phyloP scores from a whole-genome alignment of 2,797 vertebrate species.

The Cryptoblepharus egeriae region DNA sequence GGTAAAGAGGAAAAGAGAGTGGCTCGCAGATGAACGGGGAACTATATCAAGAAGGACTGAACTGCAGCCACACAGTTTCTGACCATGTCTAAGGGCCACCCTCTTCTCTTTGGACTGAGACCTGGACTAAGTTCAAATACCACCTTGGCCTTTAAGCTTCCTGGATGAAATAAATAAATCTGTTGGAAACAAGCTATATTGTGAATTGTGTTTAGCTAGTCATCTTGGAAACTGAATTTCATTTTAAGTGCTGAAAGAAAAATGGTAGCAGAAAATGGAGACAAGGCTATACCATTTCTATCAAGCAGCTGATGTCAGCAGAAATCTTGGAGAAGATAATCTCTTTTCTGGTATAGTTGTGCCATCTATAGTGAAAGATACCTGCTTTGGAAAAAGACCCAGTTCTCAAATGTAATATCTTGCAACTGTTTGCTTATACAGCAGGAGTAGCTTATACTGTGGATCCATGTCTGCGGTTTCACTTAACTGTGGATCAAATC shows the following conservation, averaged over 20 bases:
- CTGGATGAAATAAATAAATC: too few relatives aligned
- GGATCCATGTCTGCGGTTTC: too few relatives aligned
- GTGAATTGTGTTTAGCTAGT: conserved; percentile 40
- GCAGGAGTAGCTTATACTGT: too few relatives aligned
- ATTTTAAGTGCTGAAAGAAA: conserved; percentile 59
- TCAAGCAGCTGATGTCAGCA: conserved; percentile 65
- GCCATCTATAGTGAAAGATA: conserved; percentile 61
- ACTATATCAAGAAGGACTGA: too few relatives aligned
- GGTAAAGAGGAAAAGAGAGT: too few relatives aligned
- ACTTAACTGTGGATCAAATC: too few relatives aligned
- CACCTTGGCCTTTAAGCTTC: too few relatives aligned
- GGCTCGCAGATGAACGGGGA: too few relatives aligned
- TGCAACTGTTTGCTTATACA: conserved; percentile 58
- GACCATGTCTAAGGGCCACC: too few relatives aligned
- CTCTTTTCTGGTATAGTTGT: conserved; percentile 63
- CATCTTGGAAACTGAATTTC: conserved; percentile 63
- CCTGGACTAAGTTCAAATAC: too few relatives aligned
- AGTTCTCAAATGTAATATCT: conserved; percentile 54
- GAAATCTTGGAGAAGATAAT: conserved; percentile 63
- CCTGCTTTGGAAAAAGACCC: conserved; percentile 63
- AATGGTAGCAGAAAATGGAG: conserved; percentile 64
- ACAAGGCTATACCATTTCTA: conserved; percentile 62
- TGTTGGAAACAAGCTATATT: conserved; percentile 57
- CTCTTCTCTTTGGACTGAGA: too few relatives aligned
- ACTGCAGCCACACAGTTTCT: too few relatives aligned